These are phyloP conservation scores for Tetanocera ferruginea DNA, from an alignment of 2,888 invertebrate genomes.

Conservation along the genomic window DNA sequence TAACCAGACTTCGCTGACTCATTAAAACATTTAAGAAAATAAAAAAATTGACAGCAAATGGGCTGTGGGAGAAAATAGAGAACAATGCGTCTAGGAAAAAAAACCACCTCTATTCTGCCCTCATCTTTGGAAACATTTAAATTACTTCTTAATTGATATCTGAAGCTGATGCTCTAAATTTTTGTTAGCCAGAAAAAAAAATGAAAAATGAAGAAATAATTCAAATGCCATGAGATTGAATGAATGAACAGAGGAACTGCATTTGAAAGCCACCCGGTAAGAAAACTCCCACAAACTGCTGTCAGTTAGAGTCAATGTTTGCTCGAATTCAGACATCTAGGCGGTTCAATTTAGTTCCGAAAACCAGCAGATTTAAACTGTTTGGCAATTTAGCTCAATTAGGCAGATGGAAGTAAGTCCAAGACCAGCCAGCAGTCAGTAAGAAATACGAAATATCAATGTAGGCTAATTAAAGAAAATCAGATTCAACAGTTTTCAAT, in stretches of 20 bases:
- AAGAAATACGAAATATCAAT: background rate
- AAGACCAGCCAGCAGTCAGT: background rate
- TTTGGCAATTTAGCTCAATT: slow-evolving; percentile 1
- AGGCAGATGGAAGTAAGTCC: background rate
- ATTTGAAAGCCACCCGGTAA: background rate
- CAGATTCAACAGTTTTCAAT: no score
- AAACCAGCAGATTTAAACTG: background rate
- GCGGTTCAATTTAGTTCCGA: background rate
- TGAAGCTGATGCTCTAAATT: background rate
- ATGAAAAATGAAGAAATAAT: background rate
- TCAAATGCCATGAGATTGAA: slow-evolving; percentile 2
- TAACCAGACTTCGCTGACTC: no score
- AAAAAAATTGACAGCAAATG: no score
- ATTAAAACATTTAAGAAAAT: no score
- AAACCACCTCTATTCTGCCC: no score
- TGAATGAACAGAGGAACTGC: background rate
- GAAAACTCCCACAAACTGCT: no score
- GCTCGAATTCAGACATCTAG: background rate
- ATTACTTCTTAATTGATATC: no score
- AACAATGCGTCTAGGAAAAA: no score
- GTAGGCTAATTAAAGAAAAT: background rate
- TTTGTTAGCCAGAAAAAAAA: background rate
- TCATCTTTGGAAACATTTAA: no score
- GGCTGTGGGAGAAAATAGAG: no score
- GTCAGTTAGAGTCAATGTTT: background rate